Conservation (phyloP, 2,797 vertebrate species). For the Darevskia mixta region DNA sequence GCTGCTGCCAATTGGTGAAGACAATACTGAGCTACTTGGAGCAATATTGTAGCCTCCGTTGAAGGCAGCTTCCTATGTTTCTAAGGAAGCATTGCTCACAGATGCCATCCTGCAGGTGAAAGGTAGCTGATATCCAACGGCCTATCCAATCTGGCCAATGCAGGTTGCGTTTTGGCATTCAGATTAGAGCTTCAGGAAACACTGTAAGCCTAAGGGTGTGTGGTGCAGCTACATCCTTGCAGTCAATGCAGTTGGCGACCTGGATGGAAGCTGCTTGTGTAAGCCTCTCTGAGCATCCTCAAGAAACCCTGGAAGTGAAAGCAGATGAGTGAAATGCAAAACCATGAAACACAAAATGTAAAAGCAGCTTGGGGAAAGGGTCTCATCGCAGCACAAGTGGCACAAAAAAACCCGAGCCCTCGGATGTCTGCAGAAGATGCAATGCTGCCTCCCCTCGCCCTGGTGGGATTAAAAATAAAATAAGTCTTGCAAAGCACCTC, state of each 20-base stretch:
- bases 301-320: neutral
- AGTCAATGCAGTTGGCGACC: neutral
- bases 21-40: no score
- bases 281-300: neutral
- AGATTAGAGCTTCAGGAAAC: neutral
- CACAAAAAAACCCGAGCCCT: accelerated
- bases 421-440: neutral
- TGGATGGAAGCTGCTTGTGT: neutral
- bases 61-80: neutral
- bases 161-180: neutral
- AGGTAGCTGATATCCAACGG: neutral
- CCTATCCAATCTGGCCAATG: neutral
- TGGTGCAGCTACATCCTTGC: neutral
- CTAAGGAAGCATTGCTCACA: no score
- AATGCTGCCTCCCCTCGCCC: constrained; percentile 23
- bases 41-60: no score
- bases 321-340: neutral
- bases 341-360: neutral
- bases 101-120: neutral
- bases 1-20: no score
- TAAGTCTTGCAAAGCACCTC: constrained; percentile 26
- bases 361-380: accelerated
- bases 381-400: neutral
- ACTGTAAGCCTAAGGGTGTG: neutral
- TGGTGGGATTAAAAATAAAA: neutral